Percentiles rank a stretch among this genome's conserved stretches.
Evolutionary conservation across 2,888 invertebrate species (phyloP).

Genomic region (Galerucella calmariensis): DNA sequence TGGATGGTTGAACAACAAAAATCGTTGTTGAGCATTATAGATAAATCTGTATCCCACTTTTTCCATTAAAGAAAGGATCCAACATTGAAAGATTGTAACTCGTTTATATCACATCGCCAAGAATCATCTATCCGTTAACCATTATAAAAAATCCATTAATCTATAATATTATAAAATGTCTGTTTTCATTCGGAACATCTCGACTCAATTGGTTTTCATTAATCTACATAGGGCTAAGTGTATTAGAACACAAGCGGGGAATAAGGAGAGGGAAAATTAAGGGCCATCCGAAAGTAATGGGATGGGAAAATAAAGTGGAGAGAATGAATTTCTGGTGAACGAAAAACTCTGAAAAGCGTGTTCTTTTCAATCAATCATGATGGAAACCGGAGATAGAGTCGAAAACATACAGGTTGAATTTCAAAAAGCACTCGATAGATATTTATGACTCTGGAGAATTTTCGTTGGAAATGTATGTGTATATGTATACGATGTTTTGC

Average conservation of each 20-base stretch:
- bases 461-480: conserved; percentile 6
- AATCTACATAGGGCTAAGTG: conserved; percentile 41
- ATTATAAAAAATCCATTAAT: background rate
- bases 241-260: conserved; percentile 39
- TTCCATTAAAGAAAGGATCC: too few relatives aligned
- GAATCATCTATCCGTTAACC: background rate
- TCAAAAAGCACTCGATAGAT: conserved; percentile 44
- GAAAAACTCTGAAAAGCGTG: conserved; percentile 30
- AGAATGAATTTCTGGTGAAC: conserved; percentile 27
- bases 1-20: too few relatives aligned
- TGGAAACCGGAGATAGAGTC: conserved; percentile 39
- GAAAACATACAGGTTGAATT: conserved; percentile 45
- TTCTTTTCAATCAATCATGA: conserved; percentile 44
- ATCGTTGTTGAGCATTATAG: too few relatives aligned
- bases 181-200: conserved; percentile 28
- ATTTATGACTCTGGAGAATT: conserved; percentile 42
- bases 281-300: conserved; percentile 36
- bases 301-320: conserved; percentile 42
- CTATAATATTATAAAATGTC: conserved; percentile 12
- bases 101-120: background rate
- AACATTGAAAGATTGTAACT: too few relatives aligned
- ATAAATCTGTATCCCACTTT: too few relatives aligned
- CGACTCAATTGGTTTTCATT: conserved; percentile 39
- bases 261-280: conserved; percentile 22
- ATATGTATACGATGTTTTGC: conserved; percentile 35